Evolutionary conservation across 2,797 vertebrate species (phyloP).

Genomic region (Microctenopoma stevenorrisi): DNA sequence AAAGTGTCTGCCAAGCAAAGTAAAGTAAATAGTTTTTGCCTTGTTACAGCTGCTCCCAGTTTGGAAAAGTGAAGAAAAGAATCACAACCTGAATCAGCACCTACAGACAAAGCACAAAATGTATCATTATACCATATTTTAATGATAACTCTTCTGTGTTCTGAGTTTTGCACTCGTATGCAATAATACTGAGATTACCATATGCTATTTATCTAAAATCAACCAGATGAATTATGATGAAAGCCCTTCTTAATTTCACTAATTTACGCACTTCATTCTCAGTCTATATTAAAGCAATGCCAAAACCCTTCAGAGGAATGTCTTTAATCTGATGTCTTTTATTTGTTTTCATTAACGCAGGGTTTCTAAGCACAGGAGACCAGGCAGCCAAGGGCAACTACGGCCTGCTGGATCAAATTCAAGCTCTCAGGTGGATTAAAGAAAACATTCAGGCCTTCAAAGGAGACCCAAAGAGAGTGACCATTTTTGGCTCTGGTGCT

Average conservation of each 20-base stretch:
- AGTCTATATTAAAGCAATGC: slow-evolving; percentile 12
- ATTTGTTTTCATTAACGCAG: slow-evolving; percentile 73
- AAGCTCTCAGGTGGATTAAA: slow-evolving; percentile 96
- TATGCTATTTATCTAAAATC: no score
- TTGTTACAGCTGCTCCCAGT: no score
- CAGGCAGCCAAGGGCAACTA: slow-evolving; percentile 98
- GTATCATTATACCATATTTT: no score
- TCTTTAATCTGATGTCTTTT: slow-evolving; percentile 3
- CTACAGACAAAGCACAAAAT: no score
- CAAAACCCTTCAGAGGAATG: slow-evolving; percentile 9
- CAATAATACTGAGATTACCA: no score
- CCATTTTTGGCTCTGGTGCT: slow-evolving; percentile 96
- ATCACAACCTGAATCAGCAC: no score
- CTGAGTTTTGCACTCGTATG: no score
- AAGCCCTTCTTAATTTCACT: neutral
- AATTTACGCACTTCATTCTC: neutral
- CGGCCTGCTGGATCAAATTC: slow-evolving; percentile 96
- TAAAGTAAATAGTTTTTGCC: no score
- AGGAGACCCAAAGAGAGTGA: slow-evolving; percentile 95
- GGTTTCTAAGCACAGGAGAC: slow-evolving; percentile 96
- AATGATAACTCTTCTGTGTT: no score
- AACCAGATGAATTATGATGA: neutral
- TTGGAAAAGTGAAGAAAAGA: no score
- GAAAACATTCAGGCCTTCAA: slow-evolving; percentile 97
- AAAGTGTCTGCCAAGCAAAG: no score